A percentile compares a stretch with the other conserved stretches of the same genome.
Conservation (phyloP, 2,113 vertebrate genomes). For the Recurvirostra avosetta region DNA sequence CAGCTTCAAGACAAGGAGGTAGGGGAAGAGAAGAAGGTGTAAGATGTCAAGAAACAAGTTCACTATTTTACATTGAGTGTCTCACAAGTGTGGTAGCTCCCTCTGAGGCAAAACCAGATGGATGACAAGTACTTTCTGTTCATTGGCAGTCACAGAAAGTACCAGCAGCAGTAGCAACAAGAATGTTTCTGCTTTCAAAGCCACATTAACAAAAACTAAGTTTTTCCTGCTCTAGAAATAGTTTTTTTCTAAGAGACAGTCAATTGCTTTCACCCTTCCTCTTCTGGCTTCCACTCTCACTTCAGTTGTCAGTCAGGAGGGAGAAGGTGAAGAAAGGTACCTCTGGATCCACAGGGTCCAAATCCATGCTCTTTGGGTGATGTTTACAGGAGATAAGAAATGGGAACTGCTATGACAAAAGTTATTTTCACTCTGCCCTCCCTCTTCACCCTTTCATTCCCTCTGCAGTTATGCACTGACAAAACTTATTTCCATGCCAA, state of each 20-base stretch:
- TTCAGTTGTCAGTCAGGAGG: not conserved
- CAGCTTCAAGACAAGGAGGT: not conserved
- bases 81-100: not conserved
- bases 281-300: not conserved
- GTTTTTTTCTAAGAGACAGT: not conserved
- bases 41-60: not conserved
- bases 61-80: not conserved
- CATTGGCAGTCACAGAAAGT: not conserved
- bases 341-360: not conserved
- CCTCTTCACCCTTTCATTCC: not conserved
- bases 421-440: not conserved
- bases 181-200: not conserved
- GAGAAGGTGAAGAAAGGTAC: not conserved
- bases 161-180: not conserved
- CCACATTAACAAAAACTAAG: not conserved
- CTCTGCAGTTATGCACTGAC: not conserved
- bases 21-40: not conserved
- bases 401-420: not conserved
- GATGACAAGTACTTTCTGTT: not conserved
- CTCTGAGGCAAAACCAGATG: not conserved
- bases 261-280: not conserved
- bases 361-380: not conserved
- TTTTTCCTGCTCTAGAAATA: not conserved
- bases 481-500: not conserved
- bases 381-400: not conserved